Base-by-base conservation (phyloP, 2,113 vertebrate species). In the Anarhynchus alexandrinus region DNA sequence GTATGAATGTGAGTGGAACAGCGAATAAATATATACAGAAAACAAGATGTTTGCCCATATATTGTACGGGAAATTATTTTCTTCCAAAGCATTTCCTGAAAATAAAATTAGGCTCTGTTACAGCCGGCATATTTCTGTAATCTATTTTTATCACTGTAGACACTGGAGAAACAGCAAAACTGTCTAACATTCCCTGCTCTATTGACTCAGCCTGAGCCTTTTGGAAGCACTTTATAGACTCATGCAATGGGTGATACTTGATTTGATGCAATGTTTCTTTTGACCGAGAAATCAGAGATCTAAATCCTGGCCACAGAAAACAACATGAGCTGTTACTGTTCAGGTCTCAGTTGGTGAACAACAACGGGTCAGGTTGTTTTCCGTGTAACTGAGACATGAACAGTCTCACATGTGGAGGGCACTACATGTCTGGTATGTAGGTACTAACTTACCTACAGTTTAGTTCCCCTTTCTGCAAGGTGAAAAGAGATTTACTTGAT, bases 61-160 rank as follows among this genome's bases (percentile, higher is more conserved):
- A 45, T 54, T 88, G 32, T 30, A 81, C 86, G 23, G 40, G 20
- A 40, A 73, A 92, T 66, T 54, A 43, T 92, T 88, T 90, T 77
- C 21, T 92, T 86, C 59, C 76, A 73, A 92, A 95, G 55, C 5
- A 69, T 94, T 94, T 96, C 77, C 72, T 95, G 78, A 94, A 97
- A 96, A 91, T 65, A 82, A 96, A 92, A 94, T 86, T 84, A 92
- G 45, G 52, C 34, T 94, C 47, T 32, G 10, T 79, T 90, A 85
- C 26, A 92, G 90, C 32, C 6, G 0, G 52, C 86, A 91, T 93
- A 92, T 90, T 93, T 94, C 61, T 93, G 67, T 61, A 81, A 88
- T 26, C 86, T 96, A 84, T 96, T 96, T 97, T 96, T 94, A 91
- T 88, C 43, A 0, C 54, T 59, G 67, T 64, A 92, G 90, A 88